Evolutionary conservation across 2,888 invertebrate species (phyloP), one percentile per base, ranked within the genome.

Genomic region (Coelopa pilipes): DNA sequence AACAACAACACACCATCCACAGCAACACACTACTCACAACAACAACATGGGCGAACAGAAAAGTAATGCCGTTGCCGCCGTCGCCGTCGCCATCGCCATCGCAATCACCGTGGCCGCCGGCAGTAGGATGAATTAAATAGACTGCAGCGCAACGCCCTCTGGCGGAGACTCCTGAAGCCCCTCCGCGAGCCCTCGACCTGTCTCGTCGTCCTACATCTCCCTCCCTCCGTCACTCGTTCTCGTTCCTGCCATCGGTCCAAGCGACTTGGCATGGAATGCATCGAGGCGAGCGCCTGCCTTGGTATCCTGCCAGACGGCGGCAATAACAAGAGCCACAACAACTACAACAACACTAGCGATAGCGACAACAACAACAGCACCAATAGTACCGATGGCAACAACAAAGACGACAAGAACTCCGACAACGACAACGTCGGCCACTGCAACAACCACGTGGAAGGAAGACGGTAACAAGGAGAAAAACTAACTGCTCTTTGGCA

Each of bases 301-400:
- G n/a, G 15, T 45, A 45, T 62, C 62, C 74, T 70, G 74, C 65
- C 57, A 57, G 12, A 68, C 50, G 59, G 57, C 67, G 4, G 9
- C 71, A 46, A 45, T 15, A 50, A 1, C 70, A 59, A 57, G 45
- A 46, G 67, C 62, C 13, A 17, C 24, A 13, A 34, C 17, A 46
- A 12, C 21, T 55, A 24, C 55, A 34, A 11, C 21, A 45, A n/a
- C 67, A 67, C 53, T 9, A 69, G 19, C 62, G 34, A 55, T 47
- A 53, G 49, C 46, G 45, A 49, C 17, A 73, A 55, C 59, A 66
- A 67, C 68, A 67, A 62, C 71, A 34, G 7, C 34, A 34, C 2
- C 34, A 34, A 34, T 34, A 34, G 34, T 7, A 34, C 34, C 34
- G 34, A 34, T 34, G 34, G 34, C 34, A 34, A 34, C 34, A 34